Evolutionary conservation across 2,888 invertebrate species (phyloP).

Genomic region (Caenorhabditis parvicauda): DNA sequence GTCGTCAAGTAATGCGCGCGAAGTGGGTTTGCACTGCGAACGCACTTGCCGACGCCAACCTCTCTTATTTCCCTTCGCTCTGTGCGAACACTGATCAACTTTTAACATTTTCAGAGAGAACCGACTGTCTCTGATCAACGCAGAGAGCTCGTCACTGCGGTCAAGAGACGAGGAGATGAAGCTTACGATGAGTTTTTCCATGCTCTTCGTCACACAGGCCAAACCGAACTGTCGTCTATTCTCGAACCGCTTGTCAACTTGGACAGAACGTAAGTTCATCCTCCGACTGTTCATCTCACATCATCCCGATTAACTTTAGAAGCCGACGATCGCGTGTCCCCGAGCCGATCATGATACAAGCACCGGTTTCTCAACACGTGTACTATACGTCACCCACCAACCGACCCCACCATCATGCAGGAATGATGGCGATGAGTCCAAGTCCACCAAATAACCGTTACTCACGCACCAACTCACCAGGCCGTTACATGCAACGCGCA

Average conservation of each 20-base stretch:
- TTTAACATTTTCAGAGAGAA: constrained; percentile 12
- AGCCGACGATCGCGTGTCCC: background rate
- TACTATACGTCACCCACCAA: too few species aligned
- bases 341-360: constrained; percentile 5
- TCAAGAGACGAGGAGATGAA: constrained; percentile 30
- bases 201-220: constrained; percentile 27
- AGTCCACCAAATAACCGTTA: too few species aligned
- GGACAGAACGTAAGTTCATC: constrained; percentile 5
- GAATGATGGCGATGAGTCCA: too few species aligned
- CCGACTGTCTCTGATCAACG: constrained; percentile 13
- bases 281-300: background rate
- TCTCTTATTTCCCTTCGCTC: too few species aligned
- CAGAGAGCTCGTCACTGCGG: constrained; percentile 19
- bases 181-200: constrained; percentile 36
- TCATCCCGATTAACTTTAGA: background rate
- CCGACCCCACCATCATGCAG: too few species aligned
- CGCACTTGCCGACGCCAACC: too few species aligned
- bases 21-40: too few species aligned
- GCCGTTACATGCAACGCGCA: too few species aligned
- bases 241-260: constrained; percentile 23
- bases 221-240: constrained; percentile 26
- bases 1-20: too few species aligned
- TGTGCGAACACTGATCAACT: too few species aligned
- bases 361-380: too few species aligned
- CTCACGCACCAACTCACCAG: too few species aligned